A percentile compares a stretch with the other conserved stretches of the same genome.
These are phyloP conservation scores for Nothocercus julius DNA, from an alignment of 2,113 vertebrate genomes.

Conservation along the genomic window DNA sequence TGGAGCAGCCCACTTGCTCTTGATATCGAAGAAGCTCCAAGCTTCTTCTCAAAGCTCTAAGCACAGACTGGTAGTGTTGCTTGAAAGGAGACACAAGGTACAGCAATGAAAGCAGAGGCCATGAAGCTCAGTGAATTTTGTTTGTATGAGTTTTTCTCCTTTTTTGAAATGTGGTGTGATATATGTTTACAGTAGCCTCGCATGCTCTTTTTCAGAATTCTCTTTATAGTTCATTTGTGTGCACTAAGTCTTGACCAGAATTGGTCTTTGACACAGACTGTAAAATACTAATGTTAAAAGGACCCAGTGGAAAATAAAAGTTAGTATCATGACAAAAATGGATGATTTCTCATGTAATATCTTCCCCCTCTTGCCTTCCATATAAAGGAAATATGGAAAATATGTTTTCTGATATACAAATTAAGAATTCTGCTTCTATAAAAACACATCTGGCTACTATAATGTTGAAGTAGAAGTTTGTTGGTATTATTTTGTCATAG, in stretches of 20 bases:
- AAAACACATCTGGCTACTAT: slow-evolving; percentile 11
- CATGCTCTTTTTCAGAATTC: slow-evolving; percentile 72
- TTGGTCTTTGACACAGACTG: slow-evolving; percentile 77
- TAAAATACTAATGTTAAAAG: slow-evolving; percentile 78
- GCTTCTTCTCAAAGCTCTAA: background rate
- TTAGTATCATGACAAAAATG: slow-evolving; percentile 69
- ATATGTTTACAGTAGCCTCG: slow-evolving; percentile 73
- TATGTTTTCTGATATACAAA: slow-evolving; percentile 24
- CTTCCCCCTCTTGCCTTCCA: slow-evolving; percentile 45
- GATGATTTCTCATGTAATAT: slow-evolving; percentile 71
- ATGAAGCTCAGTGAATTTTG: background rate
- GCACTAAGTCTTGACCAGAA: slow-evolving; percentile 78
- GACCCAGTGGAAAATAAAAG: slow-evolving; percentile 76
- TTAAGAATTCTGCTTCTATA: slow-evolving; percentile 33
- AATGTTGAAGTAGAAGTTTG: background rate
- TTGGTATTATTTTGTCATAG: background rate
- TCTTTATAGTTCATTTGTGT: slow-evolving; percentile 77
- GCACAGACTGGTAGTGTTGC: background rate
- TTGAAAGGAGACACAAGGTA: slow-evolving; percentile 59
- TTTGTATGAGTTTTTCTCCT: background rate
- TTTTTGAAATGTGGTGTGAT: slow-evolving; percentile 37
- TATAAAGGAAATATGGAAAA: slow-evolving; percentile 27
- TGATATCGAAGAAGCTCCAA: too few relatives aligned
- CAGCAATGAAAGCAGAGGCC: slow-evolving; percentile 57
- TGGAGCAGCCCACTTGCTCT: too few relatives aligned